Conservation (phyloP, 1,140 invertebrate species). For the Harpegnathos saltator region DNA sequence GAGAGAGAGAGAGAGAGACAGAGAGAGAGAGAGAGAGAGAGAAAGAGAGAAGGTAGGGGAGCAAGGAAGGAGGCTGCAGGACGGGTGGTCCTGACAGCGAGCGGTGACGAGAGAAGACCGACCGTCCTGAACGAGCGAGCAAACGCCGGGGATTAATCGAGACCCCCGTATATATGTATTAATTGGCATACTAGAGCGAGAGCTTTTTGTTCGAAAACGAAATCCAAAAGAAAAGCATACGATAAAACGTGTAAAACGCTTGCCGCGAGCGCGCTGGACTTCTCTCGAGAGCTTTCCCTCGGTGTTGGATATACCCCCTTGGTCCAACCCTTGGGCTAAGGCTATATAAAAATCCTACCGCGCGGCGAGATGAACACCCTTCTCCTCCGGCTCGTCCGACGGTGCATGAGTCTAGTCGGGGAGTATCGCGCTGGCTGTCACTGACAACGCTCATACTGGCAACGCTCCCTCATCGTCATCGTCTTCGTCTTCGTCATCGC, state of each 20-base stretch:
- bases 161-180: conserved; percentile 7
- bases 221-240: conserved; percentile 42
- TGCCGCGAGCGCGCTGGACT: conserved; percentile 28
- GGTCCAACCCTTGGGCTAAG: conserved; percentile 73
- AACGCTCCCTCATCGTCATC: conserved; percentile 46
- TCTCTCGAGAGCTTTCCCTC: conserved; percentile 64
- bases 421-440: conserved; percentile 2
- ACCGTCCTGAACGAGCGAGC: conserved; percentile 31
- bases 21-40: not conserved
- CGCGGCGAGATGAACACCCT: conserved; percentile 48
- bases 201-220: conserved; percentile 42
- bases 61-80: conserved; percentile 43
- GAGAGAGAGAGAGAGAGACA: conserved; percentile 5
- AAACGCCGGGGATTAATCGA: conserved; percentile 20
- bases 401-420: conserved; percentile 37
- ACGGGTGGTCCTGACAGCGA: conserved; percentile 57
- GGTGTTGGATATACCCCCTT: conserved; percentile 76
- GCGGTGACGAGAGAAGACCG: conserved; percentile 46
- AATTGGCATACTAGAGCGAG: conserved; percentile 49
- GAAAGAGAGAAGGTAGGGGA: conserved; percentile 39
- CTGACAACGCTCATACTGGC: conserved; percentile 16
- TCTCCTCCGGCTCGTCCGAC: conserved; percentile 45
- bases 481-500: conserved; percentile 30
- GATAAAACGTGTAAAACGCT: conserved; percentile 54
- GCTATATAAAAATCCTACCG: conserved; percentile 41